Conservation (phyloP, 2,797 vertebrate species). For the Pampus argenteus region DNA sequence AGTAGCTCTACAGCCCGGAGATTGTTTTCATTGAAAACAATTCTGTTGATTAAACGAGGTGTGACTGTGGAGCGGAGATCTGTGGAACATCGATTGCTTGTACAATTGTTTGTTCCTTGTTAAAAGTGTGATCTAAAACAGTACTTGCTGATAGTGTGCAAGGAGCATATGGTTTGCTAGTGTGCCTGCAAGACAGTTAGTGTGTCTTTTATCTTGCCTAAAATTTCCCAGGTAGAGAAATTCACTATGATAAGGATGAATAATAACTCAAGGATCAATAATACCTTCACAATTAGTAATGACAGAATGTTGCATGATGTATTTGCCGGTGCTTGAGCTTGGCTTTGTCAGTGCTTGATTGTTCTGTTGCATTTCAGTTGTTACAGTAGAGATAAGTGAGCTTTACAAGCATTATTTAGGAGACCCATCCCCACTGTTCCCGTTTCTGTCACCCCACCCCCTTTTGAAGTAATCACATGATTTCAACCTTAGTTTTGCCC, state of each 20-base stretch:
- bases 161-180: slow-evolving; percentile 44
- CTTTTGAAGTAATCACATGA: slow-evolving; percentile 72
- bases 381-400: slow-evolving; percentile 60
- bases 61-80: slow-evolving; percentile 80
- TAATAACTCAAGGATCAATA: slow-evolving; percentile 26
- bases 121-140: slow-evolving; percentile 82
- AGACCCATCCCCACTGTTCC: background rate
- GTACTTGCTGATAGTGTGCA: slow-evolving; percentile 62
- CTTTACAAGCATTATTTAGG: slow-evolving; percentile 62
- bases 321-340: slow-evolving; percentile 11
- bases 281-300: slow-evolving; percentile 6
- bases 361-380: slow-evolving; percentile 53
- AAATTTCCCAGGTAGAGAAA: slow-evolving; percentile 47
- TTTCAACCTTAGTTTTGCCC: slow-evolving; percentile 64
- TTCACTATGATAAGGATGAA: slow-evolving; percentile 29
- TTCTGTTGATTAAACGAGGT: slow-evolving; percentile 85
- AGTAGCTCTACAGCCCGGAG: slow-evolving; percentile 78
- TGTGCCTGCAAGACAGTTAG: slow-evolving; percentile 36
- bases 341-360: slow-evolving; percentile 55
- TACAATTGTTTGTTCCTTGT: slow-evolving; percentile 83
- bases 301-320: slow-evolving; percentile 12
- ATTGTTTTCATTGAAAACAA: slow-evolving; percentile 86
- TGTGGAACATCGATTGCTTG: slow-evolving; percentile 81
- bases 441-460: slow-evolving; percentile 25
- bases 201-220: slow-evolving; percentile 15